Evolutionary conservation across 2,888 invertebrate species (phyloP).

Genomic region (Trichopria drosophilae): DNA sequence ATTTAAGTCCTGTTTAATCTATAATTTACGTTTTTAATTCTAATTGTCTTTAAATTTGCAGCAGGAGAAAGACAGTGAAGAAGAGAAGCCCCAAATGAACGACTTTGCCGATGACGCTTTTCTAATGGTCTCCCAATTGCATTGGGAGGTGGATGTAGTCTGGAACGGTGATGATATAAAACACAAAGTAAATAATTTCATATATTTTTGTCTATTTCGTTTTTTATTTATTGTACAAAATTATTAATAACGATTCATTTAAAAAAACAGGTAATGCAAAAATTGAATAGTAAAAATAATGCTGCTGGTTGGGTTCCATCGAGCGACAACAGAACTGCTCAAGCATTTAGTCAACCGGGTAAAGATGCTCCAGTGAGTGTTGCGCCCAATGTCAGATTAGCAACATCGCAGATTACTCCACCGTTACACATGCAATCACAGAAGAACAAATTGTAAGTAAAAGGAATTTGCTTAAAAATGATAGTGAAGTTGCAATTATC

Average conservation of each 20-base stretch:
- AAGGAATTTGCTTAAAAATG: too few species aligned
- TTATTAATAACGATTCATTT: slow-evolving; percentile 6
- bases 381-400: slow-evolving; percentile 48
- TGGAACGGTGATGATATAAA: slow-evolving; percentile 97
- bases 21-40: too few species aligned
- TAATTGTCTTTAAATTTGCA: too few species aligned
- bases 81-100: slow-evolving; percentile 57
- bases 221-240: not conserved
- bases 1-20: too few species aligned
- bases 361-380: slow-evolving; percentile 59
- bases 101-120: slow-evolving; percentile 86
- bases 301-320: slow-evolving; percentile 97
- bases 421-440: slow-evolving; percentile 60
- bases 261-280: slow-evolving; percentile 67
- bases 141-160: slow-evolving; percentile 98
- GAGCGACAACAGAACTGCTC: slow-evolving; percentile 77
- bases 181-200: slow-evolving; percentile 68
- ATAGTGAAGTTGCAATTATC: too few species aligned
- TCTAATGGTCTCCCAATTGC: slow-evolving; percentile 91
- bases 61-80: too few species aligned
- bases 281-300: slow-evolving; percentile 85
- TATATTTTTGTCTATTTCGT: not conserved
- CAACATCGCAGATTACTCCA: slow-evolving; percentile 51
- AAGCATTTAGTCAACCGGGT: slow-evolving; percentile 72
- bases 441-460: slow-evolving; percentile 49